Percentiles rank a stretch among this genome's conserved stretches.
Conservation (phyloP, 1,140 invertebrate genomes). For the Aphaenogaster ashmeadi region DNA sequence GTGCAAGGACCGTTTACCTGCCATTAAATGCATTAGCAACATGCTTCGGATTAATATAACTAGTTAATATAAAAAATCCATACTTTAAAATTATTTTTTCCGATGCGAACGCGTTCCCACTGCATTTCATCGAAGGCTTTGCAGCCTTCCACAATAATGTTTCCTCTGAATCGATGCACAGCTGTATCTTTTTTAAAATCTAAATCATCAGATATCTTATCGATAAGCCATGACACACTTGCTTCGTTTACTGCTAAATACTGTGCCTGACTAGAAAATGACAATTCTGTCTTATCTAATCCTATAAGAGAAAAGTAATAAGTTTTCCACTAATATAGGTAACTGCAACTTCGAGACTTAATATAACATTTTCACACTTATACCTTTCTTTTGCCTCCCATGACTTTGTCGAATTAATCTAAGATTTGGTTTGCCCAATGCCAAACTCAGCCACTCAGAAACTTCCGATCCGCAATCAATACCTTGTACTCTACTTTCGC, state of each 20-base stretch:
- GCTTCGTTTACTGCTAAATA: conserved; percentile 93
- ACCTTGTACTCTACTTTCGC: conserved; percentile 93
- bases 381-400: conserved; percentile 70
- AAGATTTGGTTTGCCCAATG: conserved; percentile 89
- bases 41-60: background rate
- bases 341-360: background rate
- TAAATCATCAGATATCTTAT: conserved; percentile 88
- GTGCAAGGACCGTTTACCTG: conserved; percentile 93
- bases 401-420: conserved; percentile 90
- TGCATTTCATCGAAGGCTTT: conserved; percentile 92
- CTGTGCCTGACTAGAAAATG: conserved; percentile 95
- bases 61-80: conserved; percentile 23
- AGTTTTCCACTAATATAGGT: background rate
- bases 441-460: conserved; percentile 92
- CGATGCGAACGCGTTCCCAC: conserved; percentile 92
- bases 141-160: conserved; percentile 89
- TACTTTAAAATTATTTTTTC: conserved; percentile 90
- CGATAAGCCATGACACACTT: conserved; percentile 91
- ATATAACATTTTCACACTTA: background rate
- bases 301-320: conserved; percentile 74
- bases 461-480: conserved; percentile 94
- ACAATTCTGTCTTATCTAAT: conserved; percentile 87
- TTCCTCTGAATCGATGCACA: conserved; percentile 90
- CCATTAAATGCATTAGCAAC: conserved; percentile 7
- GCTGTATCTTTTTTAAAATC: conserved; percentile 88